phyloP scores from a whole-genome alignment of 2,888 invertebrate species.

The Amphipoea lucens region DNA sequence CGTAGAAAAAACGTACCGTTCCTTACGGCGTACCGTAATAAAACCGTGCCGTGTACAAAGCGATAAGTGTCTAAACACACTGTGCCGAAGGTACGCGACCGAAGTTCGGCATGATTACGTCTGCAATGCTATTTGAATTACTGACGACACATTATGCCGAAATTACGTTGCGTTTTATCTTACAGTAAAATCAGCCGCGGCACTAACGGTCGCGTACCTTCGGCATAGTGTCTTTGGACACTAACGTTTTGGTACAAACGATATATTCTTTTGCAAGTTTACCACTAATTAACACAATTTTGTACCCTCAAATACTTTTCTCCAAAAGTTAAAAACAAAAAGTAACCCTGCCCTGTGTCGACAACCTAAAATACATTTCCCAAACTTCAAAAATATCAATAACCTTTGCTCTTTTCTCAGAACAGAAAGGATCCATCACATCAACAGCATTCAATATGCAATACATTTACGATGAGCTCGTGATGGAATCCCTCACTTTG shows the following conservation, averaged over 20 bases:
- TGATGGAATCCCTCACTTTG: constrained; percentile 62
- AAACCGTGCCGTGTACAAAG: neutral
- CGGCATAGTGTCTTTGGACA: too few species aligned
- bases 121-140: too few species aligned
- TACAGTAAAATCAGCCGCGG: too few species aligned
- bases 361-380: neutral
- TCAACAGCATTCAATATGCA: constrained; percentile 62
- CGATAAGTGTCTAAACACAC: too few species aligned
- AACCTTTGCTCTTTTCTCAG: constrained; percentile 7
- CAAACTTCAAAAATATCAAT: constrained; percentile 15
- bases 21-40: neutral
- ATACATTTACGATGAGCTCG: constrained; percentile 65
- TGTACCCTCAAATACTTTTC: neutral
- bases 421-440: constrained; percentile 34
- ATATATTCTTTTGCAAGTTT: neutral
- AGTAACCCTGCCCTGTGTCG: neutral
- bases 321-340: neutral
- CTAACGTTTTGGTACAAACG: neutral
- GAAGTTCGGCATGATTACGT: too few species aligned
- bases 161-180: too few species aligned
- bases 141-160: too few species aligned
- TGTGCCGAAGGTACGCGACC: too few species aligned
- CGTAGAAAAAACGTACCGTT: too few species aligned
- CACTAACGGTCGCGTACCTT: too few species aligned
- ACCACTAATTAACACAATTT: too few species aligned